Base-by-base conservation (phyloP, 2,113 vertebrate genomes). In the Tautogolabrus adspersus region DNA sequence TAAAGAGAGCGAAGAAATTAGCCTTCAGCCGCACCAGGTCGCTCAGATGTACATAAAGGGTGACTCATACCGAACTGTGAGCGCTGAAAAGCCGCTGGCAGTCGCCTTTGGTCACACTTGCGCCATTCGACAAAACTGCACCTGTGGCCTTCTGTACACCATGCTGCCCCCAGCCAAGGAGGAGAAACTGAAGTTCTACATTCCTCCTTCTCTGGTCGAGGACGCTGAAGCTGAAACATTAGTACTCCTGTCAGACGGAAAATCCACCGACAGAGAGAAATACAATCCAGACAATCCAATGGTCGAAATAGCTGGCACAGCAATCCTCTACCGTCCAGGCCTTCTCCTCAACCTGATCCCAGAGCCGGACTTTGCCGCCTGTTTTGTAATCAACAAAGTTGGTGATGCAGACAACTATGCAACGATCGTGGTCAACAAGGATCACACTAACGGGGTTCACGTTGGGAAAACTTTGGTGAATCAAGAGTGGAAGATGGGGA, bases 61-160 rank as follows among this genome's bases (percentile, higher is more conserved):
- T 0, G 1, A 5, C 0, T 12, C 0, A 0, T 0, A 10, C 8
- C 8, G 3, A 2, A 6, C 7, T 0, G 69, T 95, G 8, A 51
- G 0, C 0, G 78, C 91, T 0, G 0, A 16, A 0, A 1, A 22
- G 0, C 81, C 82, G 0, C 76, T 94, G 23, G 85, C 86, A 0
- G 91, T 94, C 6, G 77, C 93, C 16, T 79, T 94, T 0, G 80
- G 85, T 47, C 91, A 94, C 69, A 47, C 91, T 0, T 95, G 94
- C 3, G 60, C 86, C 5, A 2, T 70, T 0, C 18, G 6, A 2
- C 0, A 0, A 0, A 0, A 1, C 30, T 95, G 94, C 66, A 82
- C 21, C 9, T 95, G 94, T 2, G 81, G 82, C 10, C 55, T 91
- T 66, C 68, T 93, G 26, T 67, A 81, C 65, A 66, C 73, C 8